These are phyloP conservation scores for Gallinago undulata DNA, from an alignment of 2,113 vertebrate species.

Conservation along the genomic window DNA sequence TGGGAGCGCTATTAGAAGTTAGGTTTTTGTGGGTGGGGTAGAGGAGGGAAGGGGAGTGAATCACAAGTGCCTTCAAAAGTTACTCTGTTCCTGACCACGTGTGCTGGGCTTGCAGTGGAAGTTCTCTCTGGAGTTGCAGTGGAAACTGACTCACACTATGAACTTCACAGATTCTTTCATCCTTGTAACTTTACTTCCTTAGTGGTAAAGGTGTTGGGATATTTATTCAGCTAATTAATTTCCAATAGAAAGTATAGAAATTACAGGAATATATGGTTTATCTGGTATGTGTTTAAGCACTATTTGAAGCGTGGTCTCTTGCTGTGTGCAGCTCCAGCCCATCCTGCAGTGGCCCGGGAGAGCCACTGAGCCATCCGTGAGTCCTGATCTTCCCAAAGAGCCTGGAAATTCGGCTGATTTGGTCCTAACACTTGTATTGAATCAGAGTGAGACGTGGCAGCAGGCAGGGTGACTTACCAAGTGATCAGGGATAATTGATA, in stretches of 20 bases:
- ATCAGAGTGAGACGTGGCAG: neutral
- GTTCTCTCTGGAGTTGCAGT: neutral
- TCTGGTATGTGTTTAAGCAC: neutral
- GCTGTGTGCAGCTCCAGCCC: fast-evolving
- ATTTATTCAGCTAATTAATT: neutral
- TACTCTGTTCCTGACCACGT: neutral
- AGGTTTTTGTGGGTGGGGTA: neutral
- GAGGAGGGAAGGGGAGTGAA: slow-evolving; percentile 14
- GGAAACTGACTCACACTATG: neutral
- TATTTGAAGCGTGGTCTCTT: fast-evolving
- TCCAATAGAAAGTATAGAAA: neutral
- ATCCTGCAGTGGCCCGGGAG: neutral
- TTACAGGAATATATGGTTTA: fast-evolving
- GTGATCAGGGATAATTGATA: neutral
- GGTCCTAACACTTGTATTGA: neutral
- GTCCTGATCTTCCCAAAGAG: too few relatives aligned
- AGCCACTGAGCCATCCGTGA: too few relatives aligned
- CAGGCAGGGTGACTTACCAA: neutral
- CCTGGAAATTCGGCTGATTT: neutral
- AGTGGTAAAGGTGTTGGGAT: neutral
- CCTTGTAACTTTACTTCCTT: neutral
- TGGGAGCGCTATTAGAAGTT: neutral
- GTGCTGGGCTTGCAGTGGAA: neutral
- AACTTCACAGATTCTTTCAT: neutral
- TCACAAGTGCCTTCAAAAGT: neutral